These are phyloP conservation scores for Poecilobothrus nobilitatus DNA, from an alignment of 2,888 invertebrate genomes.

Conservation along the genomic window DNA sequence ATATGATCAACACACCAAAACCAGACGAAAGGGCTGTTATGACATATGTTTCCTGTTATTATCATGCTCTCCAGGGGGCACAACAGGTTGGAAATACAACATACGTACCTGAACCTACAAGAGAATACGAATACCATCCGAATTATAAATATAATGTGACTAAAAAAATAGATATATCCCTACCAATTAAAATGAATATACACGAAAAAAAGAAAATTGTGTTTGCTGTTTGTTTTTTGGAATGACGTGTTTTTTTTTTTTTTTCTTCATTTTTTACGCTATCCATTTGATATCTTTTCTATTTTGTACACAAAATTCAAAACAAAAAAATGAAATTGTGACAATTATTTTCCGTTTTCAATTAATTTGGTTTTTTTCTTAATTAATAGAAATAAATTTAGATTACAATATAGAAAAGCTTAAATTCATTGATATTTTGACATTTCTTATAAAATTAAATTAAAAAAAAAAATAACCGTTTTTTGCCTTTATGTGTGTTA, in stretches of 20 bases:
- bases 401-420: too few relatives aligned
- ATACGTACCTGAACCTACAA: slow-evolving; percentile 45
- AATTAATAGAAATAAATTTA: too few relatives aligned
- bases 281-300: slow-evolving; percentile 19
- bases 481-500: too few relatives aligned
- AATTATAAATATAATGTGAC: slow-evolving; percentile 46
- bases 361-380: too few relatives aligned
- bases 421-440: too few relatives aligned
- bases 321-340: too few relatives aligned
- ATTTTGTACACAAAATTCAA: slow-evolving; percentile 14
- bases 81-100: slow-evolving; percentile 72
- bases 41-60: slow-evolving; percentile 99
- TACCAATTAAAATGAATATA: not conserved
- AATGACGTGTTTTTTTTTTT: slow-evolving; percentile 21
- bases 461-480: too few relatives aligned
- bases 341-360: too few relatives aligned
- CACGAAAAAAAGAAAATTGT: slow-evolving; percentile 5
- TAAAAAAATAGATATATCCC: slow-evolving; percentile 30
- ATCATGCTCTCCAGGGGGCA: slow-evolving; percentile 99
- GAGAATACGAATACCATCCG: slow-evolving; percentile 44
- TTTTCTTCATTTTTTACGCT: slow-evolving; percentile 24
- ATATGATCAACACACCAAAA: slow-evolving; percentile 99
- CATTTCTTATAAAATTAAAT: too few relatives aligned
- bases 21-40: slow-evolving; percentile 99
- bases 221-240: slow-evolving; percentile 5